These are phyloP conservation scores for Pangasius larnaudii DNA, from an alignment of 2,797 vertebrate genomes.

Conservation along the genomic window DNA sequence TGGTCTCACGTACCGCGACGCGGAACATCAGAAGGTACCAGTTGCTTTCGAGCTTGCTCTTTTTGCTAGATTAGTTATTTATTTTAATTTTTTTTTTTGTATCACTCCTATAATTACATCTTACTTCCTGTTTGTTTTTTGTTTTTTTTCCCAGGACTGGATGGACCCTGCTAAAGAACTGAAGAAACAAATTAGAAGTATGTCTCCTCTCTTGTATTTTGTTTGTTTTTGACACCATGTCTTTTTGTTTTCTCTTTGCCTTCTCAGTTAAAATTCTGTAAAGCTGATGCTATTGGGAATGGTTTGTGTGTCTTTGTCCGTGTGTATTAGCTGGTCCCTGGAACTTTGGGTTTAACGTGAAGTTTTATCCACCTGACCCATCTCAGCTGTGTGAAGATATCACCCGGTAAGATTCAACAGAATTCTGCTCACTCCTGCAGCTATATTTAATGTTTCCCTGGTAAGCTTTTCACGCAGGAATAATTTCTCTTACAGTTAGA, in stretches of 20 bases:
- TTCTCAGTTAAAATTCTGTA: too few relatives aligned
- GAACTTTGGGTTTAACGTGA: slow-evolving; percentile 97
- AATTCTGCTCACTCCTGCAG: neutral
- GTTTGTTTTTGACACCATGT: neutral
- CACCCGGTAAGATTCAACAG: slow-evolving; percentile 81
- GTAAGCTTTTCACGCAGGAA: too few relatives aligned
- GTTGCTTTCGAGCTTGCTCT: neutral
- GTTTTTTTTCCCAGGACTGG: slow-evolving; percentile 85
- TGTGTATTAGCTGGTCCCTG: slow-evolving; percentile 86
- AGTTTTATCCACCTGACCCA: slow-evolving; percentile 97
- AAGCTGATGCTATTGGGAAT: neutral
- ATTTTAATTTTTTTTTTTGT: neutral
- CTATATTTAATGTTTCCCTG: neutral
- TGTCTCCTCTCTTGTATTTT: slow-evolving; percentile 30
- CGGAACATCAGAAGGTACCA: slow-evolving; percentile 94
- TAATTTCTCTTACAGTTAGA: neutral
- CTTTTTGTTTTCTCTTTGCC: neutral
- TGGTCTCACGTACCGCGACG: slow-evolving; percentile 89
- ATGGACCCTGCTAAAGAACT: slow-evolving; percentile 94
- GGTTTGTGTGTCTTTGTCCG: slow-evolving; percentile 29
- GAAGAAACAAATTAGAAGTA: slow-evolving; percentile 97
- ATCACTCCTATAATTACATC: neutral
- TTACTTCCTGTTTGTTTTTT: slow-evolving; percentile 19
- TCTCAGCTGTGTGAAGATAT: slow-evolving; percentile 95
- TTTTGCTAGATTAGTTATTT: neutral